Evolutionary conservation across 2,797 vertebrate genomes (phyloP).

Genomic region (Falco biarmicus): DNA sequence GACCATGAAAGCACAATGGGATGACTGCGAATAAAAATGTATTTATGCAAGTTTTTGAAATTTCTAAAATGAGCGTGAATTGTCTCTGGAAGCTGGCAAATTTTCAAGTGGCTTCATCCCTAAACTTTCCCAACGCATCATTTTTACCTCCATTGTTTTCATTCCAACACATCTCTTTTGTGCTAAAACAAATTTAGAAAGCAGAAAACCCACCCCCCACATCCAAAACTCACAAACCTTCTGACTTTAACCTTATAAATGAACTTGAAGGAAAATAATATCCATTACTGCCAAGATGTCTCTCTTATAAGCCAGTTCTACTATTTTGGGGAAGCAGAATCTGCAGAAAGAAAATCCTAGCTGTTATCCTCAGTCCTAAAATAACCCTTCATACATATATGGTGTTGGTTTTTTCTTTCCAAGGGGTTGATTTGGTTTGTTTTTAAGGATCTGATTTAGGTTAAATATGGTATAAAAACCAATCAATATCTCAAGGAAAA

Average conservation of each 20-base stretch:
- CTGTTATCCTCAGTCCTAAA: constrained; percentile 23
- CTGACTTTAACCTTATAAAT: constrained; percentile 55
- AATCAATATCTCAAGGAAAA: constrained; percentile 65
- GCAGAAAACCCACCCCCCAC: not conserved
- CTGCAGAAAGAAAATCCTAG: constrained; percentile 9
- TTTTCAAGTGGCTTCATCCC: not conserved
- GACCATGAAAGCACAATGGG: not conserved
- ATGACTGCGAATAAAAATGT: not conserved
- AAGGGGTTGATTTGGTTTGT: not conserved
- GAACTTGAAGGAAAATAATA: constrained; percentile 54
- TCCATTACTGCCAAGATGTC: constrained; percentile 31
- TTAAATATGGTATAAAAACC: not conserved
- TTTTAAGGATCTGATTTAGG: constrained; percentile 51
- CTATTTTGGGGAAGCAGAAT: constrained; percentile 37
- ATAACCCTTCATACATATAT: not conserved
- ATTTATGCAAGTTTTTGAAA: not conserved
- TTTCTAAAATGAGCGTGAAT: constrained; percentile 5
- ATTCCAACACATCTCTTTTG: not conserved
- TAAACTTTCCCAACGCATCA: not conserved
- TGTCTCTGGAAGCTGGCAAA: not conserved
- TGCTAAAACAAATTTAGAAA: constrained; percentile 38
- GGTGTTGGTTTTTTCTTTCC: not conserved
- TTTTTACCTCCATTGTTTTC: constrained; percentile 30
- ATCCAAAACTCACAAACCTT: not conserved
- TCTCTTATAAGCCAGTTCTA: not conserved